Evolutionary conservation across 1,140 invertebrate genomes (phyloP).

Genomic region (Meloidogyne chitwoodi): DNA sequence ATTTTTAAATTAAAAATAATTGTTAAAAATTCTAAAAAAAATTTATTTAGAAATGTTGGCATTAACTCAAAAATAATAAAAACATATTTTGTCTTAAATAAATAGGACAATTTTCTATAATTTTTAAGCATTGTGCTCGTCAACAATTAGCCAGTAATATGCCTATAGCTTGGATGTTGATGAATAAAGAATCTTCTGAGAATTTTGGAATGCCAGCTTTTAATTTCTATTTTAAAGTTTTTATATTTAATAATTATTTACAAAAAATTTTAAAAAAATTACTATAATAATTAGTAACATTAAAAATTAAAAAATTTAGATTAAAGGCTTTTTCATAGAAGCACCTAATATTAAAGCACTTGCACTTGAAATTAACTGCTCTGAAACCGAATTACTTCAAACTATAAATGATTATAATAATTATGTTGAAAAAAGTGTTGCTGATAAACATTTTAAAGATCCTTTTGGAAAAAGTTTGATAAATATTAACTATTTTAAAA

Average conservation of each 20-base stretch:
- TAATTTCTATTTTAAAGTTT: conserved; percentile 60
- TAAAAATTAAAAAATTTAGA: not conserved
- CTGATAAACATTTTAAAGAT: conserved; percentile 39
- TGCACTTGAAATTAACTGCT: conserved; percentile 38
- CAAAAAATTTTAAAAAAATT: conserved; percentile 10
- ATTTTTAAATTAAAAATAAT: not conserved
- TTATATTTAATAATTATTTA: conserved; percentile 42
- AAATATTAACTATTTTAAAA: not conserved
- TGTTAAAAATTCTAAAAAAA: too few species aligned
- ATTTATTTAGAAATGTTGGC: too few species aligned
- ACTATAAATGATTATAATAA: conserved; percentile 54
- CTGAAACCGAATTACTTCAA: conserved; percentile 19
- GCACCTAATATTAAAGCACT: conserved; percentile 46
- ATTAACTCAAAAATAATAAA: too few species aligned
- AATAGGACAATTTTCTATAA: not conserved
- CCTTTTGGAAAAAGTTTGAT: conserved; percentile 49
- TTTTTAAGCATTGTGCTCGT: conserved; percentile 34
- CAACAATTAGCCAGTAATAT: conserved; percentile 26
- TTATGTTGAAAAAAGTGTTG: conserved; percentile 23
- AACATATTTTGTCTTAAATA: not conserved
- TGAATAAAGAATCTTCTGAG: conserved; percentile 57
- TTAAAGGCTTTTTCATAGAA: conserved; percentile 38
- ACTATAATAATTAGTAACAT: too few species aligned
- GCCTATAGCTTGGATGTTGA: conserved; percentile 51
- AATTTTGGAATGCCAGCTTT: conserved; percentile 58